Percentiles rank a stretch among this genome's conserved stretches.
Conservation (phyloP, 35 echinoderm and acorn worm species). For the Diadema setosum region DNA sequence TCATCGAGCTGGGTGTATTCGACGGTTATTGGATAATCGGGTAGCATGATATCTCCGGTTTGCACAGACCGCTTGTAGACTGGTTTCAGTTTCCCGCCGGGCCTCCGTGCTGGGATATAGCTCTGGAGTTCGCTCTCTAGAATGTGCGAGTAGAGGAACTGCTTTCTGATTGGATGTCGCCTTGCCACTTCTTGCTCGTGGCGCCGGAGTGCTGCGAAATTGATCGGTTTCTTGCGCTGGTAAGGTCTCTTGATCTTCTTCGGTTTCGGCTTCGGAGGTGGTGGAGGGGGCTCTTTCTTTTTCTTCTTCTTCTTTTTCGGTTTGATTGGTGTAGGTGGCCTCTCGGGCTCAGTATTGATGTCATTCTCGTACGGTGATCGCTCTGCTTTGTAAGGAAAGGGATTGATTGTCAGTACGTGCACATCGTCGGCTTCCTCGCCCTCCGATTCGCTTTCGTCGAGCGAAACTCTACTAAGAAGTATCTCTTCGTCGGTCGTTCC, state of each 20-base stretch:
- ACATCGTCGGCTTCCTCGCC: neutral
- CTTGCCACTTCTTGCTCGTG: slow-evolving; percentile 41
- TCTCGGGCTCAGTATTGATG: neutral
- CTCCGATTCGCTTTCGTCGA: neutral
- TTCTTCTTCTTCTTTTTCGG: slow-evolving; percentile 52
- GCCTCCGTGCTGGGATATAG: slow-evolving; percentile 43
- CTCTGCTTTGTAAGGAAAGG: slow-evolving; percentile 35
- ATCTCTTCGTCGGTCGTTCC: neutral
- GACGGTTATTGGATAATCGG: slow-evolving; percentile 8
- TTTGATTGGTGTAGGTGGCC: slow-evolving; percentile 24
- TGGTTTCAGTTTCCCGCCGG: slow-evolving; percentile 73
- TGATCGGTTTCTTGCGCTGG: neutral
- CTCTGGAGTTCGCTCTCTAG: slow-evolving; percentile 51
- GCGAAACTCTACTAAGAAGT: neutral
- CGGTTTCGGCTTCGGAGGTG: neutral
- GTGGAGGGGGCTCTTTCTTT: neutral
- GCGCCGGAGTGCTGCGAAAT: neutral
- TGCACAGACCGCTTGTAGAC: slow-evolving; percentile 47
- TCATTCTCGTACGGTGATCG: neutral
- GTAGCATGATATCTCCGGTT: slow-evolving; percentile 56
- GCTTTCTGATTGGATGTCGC: slow-evolving; percentile 48
- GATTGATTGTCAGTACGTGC: slow-evolving; percentile 21
- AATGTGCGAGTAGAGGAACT: slow-evolving; percentile 62
- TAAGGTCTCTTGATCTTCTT: neutral
- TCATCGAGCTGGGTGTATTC: neutral